Evolutionary conservation across 2,113 vertebrate genomes (phyloP), one percentile per base, ranked within the genome.

Genomic region (Aspiorhynchus laticeps): DNA sequence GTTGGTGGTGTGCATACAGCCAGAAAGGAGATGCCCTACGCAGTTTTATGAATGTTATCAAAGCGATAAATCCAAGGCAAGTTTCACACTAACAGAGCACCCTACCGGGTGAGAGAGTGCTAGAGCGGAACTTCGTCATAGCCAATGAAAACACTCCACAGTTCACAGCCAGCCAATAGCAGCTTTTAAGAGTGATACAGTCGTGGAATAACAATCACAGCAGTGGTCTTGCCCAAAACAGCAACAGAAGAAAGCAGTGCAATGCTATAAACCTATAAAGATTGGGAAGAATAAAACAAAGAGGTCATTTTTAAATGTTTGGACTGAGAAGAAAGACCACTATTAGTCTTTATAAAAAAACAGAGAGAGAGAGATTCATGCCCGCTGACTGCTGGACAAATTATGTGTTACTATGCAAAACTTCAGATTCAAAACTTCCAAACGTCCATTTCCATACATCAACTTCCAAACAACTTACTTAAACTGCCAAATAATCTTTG

Each of bases 31-130:
- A 59, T 71, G 43, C 61, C 71, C 86, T 85, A 88, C 12, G 28
- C 89, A 89, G 17, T 89, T 92, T 91, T 91, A 89, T 88, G 59
- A 71, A 71, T 84, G 77, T 93, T 92, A 91, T 86, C 36, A 78
- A 87, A 85, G 92, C 81, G 89, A 91, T 90, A 90, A 93, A 89
- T 88, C 88, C 90, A 83, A 91, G 90, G 91, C 89, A 88, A 83
- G 87, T 91, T 93, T 94, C 92, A 92, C 91, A 90, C 89, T 90
- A 91, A 74, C 91, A 88, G 87, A 86, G 90, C 84, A 86, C 91
- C 91, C 91, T 90, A 93, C 92, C 71, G 86, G 87, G 74, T 85
- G 83, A 90, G 61, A 81, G 88, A 87, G 88, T 80, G 86, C 61
- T 82, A 93, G 90, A 93, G 92, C 91, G 90, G 88, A 90, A 92